Evolutionary conservation across 2,888 invertebrate genomes (phyloP), one percentile per base, ranked within the genome.

Genomic region (Hipparchia sbordonii): DNA sequence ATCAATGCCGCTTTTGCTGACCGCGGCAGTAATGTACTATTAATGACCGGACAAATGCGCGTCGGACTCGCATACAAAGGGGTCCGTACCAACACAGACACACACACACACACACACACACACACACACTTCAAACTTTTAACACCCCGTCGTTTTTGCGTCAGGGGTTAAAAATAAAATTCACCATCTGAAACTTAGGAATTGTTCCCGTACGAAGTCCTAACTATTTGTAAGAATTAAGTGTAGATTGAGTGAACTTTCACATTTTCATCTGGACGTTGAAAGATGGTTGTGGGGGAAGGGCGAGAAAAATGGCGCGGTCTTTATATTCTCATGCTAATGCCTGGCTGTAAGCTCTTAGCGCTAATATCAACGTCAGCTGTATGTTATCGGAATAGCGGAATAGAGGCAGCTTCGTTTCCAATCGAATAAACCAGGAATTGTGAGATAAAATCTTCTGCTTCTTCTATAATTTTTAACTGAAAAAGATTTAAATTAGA

Each of bases 301-400:
- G 69, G 61, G 69, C 65, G 63, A 74, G 79, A 78, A 79, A 81
- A 80, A 81, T 79, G 78, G 79, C 75, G 74, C 67, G 54, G 71
- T 72, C 67, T 72, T 70, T 61, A 69, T 69, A 69, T 69, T 72
- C 60, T 72, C 54, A 72, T 72, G 72, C 67, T 72, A 72, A 72
- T 72, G 67, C 48, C 66, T 56, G 23, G 60, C 54, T 61, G 67
- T 62, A 69, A 69, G 60, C 69, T 69, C n/a, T 69, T 52, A 69
- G 69, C 33, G 61, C 69, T 61, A 48, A 61, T 69, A 69, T 13
- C 10, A 69, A n/a, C 52, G 69, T 51, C 65, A 65, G 65, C 51
- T 65, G 51, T 65, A 13, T 65, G 12, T 33, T 13, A 65, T 65
- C 51, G 33, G 51, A 52, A 52, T 33, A 10, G 6, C 51, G 52